phyloP scores from a whole-genome alignment of 64 coral and sea anemone genomes.

The Platygyra sinensis region DNA sequence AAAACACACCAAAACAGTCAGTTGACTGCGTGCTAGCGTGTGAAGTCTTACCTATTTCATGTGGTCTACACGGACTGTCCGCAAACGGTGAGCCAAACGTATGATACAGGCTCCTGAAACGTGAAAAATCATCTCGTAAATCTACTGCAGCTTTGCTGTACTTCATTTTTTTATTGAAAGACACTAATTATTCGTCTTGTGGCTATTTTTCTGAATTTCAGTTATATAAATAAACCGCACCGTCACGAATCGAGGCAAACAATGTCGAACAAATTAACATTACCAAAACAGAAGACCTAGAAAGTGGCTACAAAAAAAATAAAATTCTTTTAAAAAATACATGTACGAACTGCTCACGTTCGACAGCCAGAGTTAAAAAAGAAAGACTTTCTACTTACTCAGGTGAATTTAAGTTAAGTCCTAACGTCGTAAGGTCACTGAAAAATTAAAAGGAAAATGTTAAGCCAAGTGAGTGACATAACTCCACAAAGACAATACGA shows the following conservation, averaged over 20 bases:
- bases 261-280: no score
- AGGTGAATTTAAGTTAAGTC: slow-evolving; percentile 95
- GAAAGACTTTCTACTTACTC: slow-evolving; percentile 71
- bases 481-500: not conserved
- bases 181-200: no score
- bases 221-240: no score
- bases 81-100: slow-evolving; percentile 98
- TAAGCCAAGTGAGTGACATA: not conserved
- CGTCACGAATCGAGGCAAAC: no score
- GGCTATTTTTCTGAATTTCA: no score
- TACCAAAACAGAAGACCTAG: no score
- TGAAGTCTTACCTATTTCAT: slow-evolving; percentile 85
- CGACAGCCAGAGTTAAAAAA: not conserved
- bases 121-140: not conserved
- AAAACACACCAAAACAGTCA: no score
- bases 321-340: not conserved
- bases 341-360: no score
- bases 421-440: slow-evolving; percentile 96
- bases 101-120: slow-evolving; percentile 91
- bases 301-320: no score
- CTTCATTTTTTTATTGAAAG: no score
- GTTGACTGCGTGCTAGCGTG: not conserved
- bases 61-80: slow-evolving; percentile 91
- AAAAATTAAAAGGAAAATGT: slow-evolving; percentile 12
- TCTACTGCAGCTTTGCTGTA: no score